Percentiles rank a stretch among this genome's conserved stretches.
These are phyloP conservation scores for Drosophila incognita DNA, from an alignment of 2,888 invertebrate species.

Conservation along the genomic window DNA sequence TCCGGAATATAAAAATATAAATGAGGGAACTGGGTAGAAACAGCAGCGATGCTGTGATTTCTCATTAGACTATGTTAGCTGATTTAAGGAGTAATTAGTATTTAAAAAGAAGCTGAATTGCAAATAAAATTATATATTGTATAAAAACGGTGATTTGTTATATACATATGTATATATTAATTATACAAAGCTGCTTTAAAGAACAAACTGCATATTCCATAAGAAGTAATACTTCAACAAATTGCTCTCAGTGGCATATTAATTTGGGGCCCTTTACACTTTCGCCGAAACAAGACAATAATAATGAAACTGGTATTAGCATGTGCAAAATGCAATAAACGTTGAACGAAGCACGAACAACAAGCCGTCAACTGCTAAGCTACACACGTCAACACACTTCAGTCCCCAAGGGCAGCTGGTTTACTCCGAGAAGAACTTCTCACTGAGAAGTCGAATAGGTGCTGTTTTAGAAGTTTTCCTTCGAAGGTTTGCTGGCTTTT, in stretches of 20 bases:
- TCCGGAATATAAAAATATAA: not conserved
- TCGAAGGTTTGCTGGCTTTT: not conserved
- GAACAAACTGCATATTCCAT: not conserved
- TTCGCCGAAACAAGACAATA: slow-evolving; percentile 10
- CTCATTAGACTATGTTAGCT: not conserved
- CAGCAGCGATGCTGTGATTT: not conserved
- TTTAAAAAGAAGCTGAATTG: not conserved
- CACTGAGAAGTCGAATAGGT: too few relatives aligned
- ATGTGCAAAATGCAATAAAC: slow-evolving; percentile 58
- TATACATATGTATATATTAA: not conserved
- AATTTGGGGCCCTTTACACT: slow-evolving; percentile 44
- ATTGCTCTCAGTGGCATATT: slow-evolving; percentile 21
- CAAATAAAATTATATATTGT: not conserved
- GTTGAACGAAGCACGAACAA: not conserved
- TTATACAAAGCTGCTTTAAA: not conserved
- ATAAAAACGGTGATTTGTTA: not conserved
- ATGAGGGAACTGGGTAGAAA: not conserved
- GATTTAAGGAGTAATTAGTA: not conserved
- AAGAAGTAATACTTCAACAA: slow-evolving; percentile 35
- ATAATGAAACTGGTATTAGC: slow-evolving; percentile 38
- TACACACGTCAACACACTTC: slow-evolving; percentile 30
- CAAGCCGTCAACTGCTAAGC: slow-evolving; percentile 32
- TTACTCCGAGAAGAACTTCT: not conserved
- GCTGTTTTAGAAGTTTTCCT: too few relatives aligned
- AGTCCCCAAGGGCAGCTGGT: not conserved